phyloP scores from a whole-genome alignment of 1,140 invertebrate genomes.

The Lepidurus packardi region DNA sequence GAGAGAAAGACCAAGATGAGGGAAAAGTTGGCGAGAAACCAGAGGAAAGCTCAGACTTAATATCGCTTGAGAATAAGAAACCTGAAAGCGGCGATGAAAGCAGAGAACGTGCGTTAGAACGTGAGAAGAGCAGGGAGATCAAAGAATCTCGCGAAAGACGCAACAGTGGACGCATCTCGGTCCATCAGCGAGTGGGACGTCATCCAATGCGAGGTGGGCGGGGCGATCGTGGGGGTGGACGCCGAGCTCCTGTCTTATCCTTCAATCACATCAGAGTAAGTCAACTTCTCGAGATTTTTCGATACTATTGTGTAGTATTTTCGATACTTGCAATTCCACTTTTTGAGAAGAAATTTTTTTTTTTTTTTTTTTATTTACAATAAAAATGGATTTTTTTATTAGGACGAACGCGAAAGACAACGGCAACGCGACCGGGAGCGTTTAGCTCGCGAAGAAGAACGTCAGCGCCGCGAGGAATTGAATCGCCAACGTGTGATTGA shows the following conservation, averaged over 20 bases:
- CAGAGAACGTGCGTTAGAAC: constrained; percentile 20
- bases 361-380: background rate
- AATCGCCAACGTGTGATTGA: constrained; percentile 67
- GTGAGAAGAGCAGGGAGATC: constrained; percentile 30
- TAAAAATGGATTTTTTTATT: constrained; percentile 38
- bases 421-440: constrained; percentile 68
- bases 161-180: constrained; percentile 34
- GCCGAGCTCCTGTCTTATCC: constrained; percentile 47
- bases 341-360: too few relatives aligned
- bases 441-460: constrained; percentile 63
- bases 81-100: background rate
- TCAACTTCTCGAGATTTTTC: constrained; percentile 28
- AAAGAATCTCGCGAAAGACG: constrained; percentile 31
- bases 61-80: constrained; percentile 26
- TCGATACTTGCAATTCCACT: background rate
- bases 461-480: constrained; percentile 63
- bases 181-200: constrained; percentile 33
- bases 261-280: constrained; percentile 60
- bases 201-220: background rate
- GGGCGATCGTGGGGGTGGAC: constrained; percentile 27
- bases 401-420: constrained; percentile 71
- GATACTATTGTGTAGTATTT: constrained; percentile 15
- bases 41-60: constrained; percentile 40
- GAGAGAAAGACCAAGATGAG: constrained; percentile 36
- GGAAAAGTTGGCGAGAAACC: constrained; percentile 45